phyloP scores from a whole-genome alignment of 2,113 vertebrate genomes.

The Nesogale talazaci region DNA sequence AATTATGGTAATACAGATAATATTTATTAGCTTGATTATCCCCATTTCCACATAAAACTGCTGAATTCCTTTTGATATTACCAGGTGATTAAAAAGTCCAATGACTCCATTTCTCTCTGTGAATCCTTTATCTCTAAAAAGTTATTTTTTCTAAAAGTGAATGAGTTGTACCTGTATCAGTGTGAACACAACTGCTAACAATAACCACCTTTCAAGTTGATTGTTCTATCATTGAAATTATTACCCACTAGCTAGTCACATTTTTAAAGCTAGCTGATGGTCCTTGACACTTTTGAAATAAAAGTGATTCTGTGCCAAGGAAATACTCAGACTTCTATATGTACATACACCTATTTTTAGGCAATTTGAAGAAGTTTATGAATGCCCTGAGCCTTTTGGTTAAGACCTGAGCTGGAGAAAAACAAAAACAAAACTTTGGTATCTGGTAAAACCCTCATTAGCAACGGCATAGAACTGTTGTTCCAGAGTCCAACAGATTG shows the following conservation, averaged over 20 bases:
- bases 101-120: background rate
- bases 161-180: background rate
- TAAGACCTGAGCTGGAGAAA: background rate
- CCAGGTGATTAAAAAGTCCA: conserved; percentile 5
- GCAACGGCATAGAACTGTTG: background rate
- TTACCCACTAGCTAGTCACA: background rate
- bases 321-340: background rate
- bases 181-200: conserved; percentile 34
- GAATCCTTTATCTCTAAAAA: conserved; percentile 37
- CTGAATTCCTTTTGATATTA: conserved; percentile 18
- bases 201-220: conserved; percentile 32
- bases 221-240: background rate
- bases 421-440: background rate
- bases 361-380: conserved; percentile 3
- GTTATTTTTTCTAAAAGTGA: conserved; percentile 26
- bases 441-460: background rate
- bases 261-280: background rate
- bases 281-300: conserved; percentile 16
- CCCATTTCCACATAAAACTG: background rate
- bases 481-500: background rate
- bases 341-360: background rate
- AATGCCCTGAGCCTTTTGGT: background rate
- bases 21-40: background rate
- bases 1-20: conserved; percentile 26
- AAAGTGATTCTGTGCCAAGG: background rate